phyloP scores from a whole-genome alignment of 2,113 vertebrate genomes.

The Heptranchias perlo region DNA sequence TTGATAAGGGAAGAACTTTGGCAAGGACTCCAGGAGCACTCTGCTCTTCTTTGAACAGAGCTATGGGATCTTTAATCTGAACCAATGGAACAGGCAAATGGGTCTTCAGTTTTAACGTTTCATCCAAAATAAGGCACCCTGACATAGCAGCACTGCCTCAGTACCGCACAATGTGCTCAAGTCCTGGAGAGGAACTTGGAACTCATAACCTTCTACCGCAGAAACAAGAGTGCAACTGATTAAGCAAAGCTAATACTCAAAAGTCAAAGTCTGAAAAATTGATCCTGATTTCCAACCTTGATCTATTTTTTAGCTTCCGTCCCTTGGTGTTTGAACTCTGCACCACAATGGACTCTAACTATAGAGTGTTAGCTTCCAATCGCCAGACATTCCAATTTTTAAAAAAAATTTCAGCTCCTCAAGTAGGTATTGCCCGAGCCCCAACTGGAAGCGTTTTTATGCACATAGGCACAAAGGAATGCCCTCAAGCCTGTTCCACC shows the following conservation, averaged over 20 bases:
- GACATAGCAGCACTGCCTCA: not conserved
- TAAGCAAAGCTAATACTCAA: not conserved
- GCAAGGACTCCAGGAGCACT: not conserved
- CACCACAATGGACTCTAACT: not conserved
- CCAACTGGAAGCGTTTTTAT: not conserved
- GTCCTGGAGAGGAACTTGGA: not conserved
- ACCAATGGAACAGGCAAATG: not conserved
- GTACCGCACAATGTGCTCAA: too few species aligned
- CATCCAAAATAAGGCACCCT: not conserved
- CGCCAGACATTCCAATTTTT: not conserved
- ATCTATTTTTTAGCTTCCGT: not conserved
- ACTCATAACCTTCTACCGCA: not conserved
- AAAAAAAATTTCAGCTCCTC: not conserved
- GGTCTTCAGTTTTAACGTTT: not conserved
- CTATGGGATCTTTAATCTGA: not conserved
- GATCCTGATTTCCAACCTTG: not conserved
- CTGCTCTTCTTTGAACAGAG: not conserved
- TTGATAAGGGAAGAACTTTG: not conserved
- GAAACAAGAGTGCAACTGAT: not conserved
- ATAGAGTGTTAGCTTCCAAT: not conserved
- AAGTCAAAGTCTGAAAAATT: not conserved
- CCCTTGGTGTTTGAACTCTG: not conserved
- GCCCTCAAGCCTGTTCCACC: too few species aligned
- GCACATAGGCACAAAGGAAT: too few species aligned
- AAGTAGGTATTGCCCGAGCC: not conserved